These are phyloP conservation scores for Propithecus deckenii DNA, from an alignment of 2,797 vertebrate species.

Conservation along the genomic window DNA sequence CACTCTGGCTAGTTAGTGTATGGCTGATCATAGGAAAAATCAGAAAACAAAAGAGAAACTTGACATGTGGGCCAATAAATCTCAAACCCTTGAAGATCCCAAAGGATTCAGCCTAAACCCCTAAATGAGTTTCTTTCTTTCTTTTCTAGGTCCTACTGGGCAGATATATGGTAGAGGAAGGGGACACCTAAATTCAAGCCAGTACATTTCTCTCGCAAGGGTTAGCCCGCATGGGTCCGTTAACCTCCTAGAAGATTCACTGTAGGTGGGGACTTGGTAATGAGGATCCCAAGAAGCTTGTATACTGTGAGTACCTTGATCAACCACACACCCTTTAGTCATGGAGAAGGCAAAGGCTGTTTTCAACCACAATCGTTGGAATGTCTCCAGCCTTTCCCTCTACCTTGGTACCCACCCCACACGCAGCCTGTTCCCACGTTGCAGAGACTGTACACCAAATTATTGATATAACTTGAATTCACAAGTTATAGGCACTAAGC, in stretches of 20 bases:
- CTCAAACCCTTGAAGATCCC: not conserved
- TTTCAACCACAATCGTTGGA: not conserved
- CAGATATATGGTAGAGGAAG: not conserved
- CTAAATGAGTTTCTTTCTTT: not conserved
- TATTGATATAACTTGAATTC: not conserved
- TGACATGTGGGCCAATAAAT: not conserved
- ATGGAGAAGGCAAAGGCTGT: not conserved
- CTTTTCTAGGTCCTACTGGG: not conserved
- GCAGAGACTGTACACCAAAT: not conserved
- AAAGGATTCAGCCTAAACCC: not conserved
- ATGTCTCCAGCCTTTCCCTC: not conserved
- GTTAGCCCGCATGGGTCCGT: not conserved
- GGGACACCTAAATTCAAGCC: not conserved
- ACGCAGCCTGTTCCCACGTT: not conserved
- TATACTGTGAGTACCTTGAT: not conserved
- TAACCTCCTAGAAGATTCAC: not conserved
- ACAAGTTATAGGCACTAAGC: not conserved
- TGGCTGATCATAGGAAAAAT: not conserved
- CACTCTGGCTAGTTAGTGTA: not conserved
- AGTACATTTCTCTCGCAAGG: not conserved
- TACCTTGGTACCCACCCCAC: not conserved
- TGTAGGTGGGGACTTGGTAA: not conserved
- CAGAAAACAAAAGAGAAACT: not conserved
- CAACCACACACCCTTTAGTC: not conserved
- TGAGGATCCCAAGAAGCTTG: not conserved